These are phyloP conservation scores for Hippocampus abdominalis DNA, from an alignment of 2,113 vertebrate genomes.

Conservation along the genomic window DNA sequence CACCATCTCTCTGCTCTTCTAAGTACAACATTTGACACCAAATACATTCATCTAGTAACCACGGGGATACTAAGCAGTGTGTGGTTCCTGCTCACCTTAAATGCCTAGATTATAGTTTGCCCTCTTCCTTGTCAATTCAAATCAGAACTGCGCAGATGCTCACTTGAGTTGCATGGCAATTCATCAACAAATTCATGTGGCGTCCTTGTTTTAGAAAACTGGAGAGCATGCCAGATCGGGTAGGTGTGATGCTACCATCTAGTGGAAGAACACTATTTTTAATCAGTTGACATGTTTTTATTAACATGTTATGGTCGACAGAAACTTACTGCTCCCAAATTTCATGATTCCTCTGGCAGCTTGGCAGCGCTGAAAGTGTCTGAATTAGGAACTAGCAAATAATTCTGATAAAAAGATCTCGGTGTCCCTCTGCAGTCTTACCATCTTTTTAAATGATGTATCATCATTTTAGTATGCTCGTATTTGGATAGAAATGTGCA, in stretches of 20 bases:
- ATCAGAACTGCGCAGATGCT: conserved; percentile 34
- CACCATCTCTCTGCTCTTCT: conserved; percentile 37
- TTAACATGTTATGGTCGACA: not conserved
- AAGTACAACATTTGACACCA: conserved; percentile 35
- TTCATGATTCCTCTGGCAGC: not conserved
- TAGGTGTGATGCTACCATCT: conserved; percentile 66
- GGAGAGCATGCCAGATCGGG: conserved; percentile 8
- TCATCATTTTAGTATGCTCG: not conserved
- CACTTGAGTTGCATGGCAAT: conserved; percentile 36
- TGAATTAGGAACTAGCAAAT: not conserved
- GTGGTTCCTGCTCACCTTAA: conserved; percentile 1
- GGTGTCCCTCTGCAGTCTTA: not conserved
- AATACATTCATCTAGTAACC: conserved; percentile 27
- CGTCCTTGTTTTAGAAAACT: conserved; percentile 23
- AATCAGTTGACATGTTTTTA: not conserved
- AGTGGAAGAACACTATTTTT: conserved; percentile 42
- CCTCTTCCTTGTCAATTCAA: conserved; percentile 29
- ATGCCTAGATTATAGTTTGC: conserved; percentile 31
- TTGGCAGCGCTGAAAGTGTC: not conserved
- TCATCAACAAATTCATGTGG: conserved; percentile 35
- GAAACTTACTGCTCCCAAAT: not conserved
- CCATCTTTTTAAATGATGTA: not conserved
- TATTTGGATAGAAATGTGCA: not conserved
- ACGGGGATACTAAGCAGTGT: conserved; percentile 27
- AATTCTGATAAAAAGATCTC: not conserved